Conservation (phyloP, 2,797 vertebrate genomes). For the Cirrhinus mrigala region DNA sequence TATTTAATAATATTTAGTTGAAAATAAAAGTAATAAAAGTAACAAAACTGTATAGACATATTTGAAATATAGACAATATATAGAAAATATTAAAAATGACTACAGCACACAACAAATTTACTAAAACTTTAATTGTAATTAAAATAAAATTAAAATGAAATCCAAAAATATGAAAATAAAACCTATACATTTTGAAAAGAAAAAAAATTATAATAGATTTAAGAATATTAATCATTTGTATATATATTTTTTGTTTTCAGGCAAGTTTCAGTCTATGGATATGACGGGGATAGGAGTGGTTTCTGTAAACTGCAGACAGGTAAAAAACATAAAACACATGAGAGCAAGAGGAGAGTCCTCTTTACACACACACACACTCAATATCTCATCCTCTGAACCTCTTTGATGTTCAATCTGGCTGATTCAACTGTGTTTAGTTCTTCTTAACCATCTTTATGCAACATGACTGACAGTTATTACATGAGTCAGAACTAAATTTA, state of each 20-base stretch:
- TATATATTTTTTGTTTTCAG: constrained; percentile 59
- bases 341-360: not conserved
- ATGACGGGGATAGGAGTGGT: constrained; percentile 72
- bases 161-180: not conserved
- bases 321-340: constrained; percentile 51
- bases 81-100: no score
- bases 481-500: not conserved
- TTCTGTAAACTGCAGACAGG: constrained; percentile 78
- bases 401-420: not conserved
- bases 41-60: no score
- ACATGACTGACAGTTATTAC: not conserved
- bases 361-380: not conserved
- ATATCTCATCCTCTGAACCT: constrained; percentile 4
- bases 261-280: constrained; percentile 76
- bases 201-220: no score
- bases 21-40: not conserved
- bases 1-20: no score
- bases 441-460: not conserved
- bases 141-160: not conserved
- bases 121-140: not conserved
- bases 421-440: not conserved
- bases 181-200: not conserved
- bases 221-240: no score
- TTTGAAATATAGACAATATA: no score
- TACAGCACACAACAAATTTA: not conserved